These are phyloP conservation scores for Poeciliopsis occidentalis DNA, from an alignment of 2,113 vertebrate species.

Conservation along the genomic window DNA sequence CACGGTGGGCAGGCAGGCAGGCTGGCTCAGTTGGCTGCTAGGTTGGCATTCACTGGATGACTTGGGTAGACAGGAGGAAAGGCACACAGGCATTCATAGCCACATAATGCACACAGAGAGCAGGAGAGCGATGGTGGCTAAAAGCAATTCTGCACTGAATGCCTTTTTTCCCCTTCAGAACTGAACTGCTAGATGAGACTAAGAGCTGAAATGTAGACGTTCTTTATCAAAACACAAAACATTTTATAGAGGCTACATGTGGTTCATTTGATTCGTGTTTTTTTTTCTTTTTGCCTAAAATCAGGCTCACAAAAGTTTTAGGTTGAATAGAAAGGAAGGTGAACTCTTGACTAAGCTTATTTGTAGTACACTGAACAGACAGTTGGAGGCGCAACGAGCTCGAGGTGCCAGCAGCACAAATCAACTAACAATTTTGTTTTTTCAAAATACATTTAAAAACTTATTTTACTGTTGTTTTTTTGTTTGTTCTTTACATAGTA, in stretches of 20 bases:
- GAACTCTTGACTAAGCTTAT: neutral
- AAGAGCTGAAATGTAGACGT: neutral
- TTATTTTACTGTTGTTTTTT: neutral
- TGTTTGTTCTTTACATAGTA: neutral
- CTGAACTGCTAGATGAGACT: conserved; percentile 16
- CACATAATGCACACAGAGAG: conserved; percentile 55
- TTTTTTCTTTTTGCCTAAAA: neutral
- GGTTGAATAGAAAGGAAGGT: neutral
- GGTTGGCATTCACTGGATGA: conserved; percentile 69
- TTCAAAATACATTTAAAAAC: neutral
- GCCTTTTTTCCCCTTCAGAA: conserved; percentile 7
- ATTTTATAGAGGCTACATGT: conserved; percentile 15
- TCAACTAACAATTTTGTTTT: no score
- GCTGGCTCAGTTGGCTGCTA: conserved; percentile 54
- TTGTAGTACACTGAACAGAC: conserved; percentile 55
- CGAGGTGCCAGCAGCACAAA: conserved; percentile 17
- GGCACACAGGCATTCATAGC: conserved; percentile 73
- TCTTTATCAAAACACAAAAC: neutral
- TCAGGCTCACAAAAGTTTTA: neutral
- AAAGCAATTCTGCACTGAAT: conserved; percentile 35
- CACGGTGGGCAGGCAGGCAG: conserved; percentile 73
- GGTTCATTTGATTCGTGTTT: neutral
- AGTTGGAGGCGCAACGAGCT: conserved; percentile 77
- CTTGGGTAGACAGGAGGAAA: conserved; percentile 55
- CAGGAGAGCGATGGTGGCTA: conserved; percentile 40